Base-by-base conservation (phyloP, 2,888 invertebrate species). In the Pyrrhia umbra region DNA sequence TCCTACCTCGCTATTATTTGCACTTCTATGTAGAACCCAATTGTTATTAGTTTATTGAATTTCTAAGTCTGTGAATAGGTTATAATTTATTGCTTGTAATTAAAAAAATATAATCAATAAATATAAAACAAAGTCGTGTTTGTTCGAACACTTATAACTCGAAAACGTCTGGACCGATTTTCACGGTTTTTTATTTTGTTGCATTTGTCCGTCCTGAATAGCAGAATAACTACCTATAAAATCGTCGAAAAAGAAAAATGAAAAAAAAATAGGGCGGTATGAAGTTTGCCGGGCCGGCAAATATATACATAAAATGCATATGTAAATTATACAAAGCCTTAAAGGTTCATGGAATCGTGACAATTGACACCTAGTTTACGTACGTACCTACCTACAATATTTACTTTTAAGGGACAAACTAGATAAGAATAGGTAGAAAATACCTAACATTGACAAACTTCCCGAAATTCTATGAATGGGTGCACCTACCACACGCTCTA, bases 11-110 rank as follows among this genome's bases (percentile, higher is more conserved):
- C 56, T 37, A 70, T 62, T 70, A 70, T 71, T 62, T 56, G 9
- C 52, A 55, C 55, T 47, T 75, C 49, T 62, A 20, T 37, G 50
- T 34, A 16, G 37, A 55, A 70, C 16, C 49, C 56, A 75, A 75
- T 70, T 75, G 70, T 52, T 71, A 69, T 34, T 49, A 23, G 42
- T 70, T 62, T 70, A 71, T 70, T 75, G 45, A 68, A 57, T 39
- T 52, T 46, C 40, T 23, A 25, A 16, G 20, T 20, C 16, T 51
- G 23, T 6, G 30, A 45, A 30, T 21, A 43, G 65, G 10, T 13
- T 13, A 4, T 42, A 20, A 66, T 72, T 67, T 72, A 67, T 72
- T 46, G 71, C 10, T 39, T 0, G 13, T 9, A 2, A 63, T 63
- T 27, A 51, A 46, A 25, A 49, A 37, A 15, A 21, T 4, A 18